Evolutionary conservation across 2,888 invertebrate genomes (phyloP), one percentile per base, ranked within the genome.

Genomic region (Stenoptilia bipunctidactyla): DNA sequence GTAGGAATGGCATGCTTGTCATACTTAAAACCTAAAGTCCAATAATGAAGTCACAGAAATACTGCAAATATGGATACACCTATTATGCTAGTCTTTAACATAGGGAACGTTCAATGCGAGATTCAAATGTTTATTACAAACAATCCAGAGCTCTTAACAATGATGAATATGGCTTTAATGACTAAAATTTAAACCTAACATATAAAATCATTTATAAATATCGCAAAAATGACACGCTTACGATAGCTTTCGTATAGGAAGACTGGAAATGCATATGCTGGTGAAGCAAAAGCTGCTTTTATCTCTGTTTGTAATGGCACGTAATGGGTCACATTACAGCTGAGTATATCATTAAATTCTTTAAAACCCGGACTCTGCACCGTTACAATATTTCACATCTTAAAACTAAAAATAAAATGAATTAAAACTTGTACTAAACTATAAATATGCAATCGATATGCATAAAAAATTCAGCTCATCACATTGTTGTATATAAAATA

Each of bases 101-200:
- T 30, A 30, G 9, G 30, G n/a, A 30, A 30, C 30, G 30, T 5
- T 5, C 30, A 10, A 30, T 30, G 20, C 12, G 30, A 30, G 45
- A 42, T 44, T 45, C 42, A 27, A 45, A 46, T 9, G 20, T 20
- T 8, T 20, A 8, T 20, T 8, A 20, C 4, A 20, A 30, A n/a
- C 3, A 4, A 30, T 8, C 30, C n/a, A 12, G 12, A 30, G 30
- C n/a, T 12, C 30, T 50, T 51, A 55, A 42, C 40, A 34, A 45
- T 48, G 54, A 52, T 51, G 42, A 49, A 54, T 58, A 63, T 61
- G 61, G 63, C 61, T 61, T 55, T 54, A 51, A 55, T 62, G 61
- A 61, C 61, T 62, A 51, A 46, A 42, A 36, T 37, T 48, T 47
- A 49, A 51, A 38, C 37, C 48, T 55, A 51, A 42, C 20, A 34